Evolutionary conservation across 2,797 vertebrate species (phyloP).

Genomic region (Mycteria americana): DNA sequence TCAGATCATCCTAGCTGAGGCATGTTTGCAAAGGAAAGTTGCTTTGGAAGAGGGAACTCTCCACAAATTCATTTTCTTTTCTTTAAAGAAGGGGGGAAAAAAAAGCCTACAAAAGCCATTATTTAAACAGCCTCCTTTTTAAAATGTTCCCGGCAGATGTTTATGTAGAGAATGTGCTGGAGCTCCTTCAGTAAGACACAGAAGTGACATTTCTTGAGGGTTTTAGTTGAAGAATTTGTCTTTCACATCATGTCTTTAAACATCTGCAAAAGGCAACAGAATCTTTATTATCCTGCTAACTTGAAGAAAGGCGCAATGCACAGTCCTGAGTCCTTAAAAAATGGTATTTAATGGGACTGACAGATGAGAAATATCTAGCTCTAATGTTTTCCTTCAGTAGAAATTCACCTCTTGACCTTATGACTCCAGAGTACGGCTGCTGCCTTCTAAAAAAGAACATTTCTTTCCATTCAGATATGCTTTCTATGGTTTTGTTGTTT

Average conservation of each 20-base stretch:
- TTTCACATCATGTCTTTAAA: constrained; percentile 76
- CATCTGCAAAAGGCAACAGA: constrained; percentile 74
- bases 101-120: constrained; percentile 60
- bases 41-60: constrained; percentile 43
- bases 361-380: constrained; percentile 56
- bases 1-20: constrained; percentile 1
- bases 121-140: constrained; percentile 68
- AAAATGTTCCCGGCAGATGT: constrained; percentile 72
- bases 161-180: constrained; percentile 63
- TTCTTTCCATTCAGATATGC: constrained; percentile 67
- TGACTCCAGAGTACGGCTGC: constrained; percentile 45
- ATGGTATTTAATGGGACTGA: constrained; percentile 64
- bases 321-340: constrained; percentile 58
- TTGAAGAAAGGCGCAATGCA: constrained; percentile 53
- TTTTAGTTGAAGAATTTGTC: constrained; percentile 75
- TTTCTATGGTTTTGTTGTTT: constrained; percentile 36
- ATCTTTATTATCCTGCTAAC: constrained; percentile 73
- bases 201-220: constrained; percentile 79
- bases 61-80: constrained; percentile 57
- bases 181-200: constrained; percentile 71
- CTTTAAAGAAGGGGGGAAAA: constrained; percentile 1
- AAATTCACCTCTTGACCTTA: constrained; percentile 68
- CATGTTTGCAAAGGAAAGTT: constrained; percentile 17
- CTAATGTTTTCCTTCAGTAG: constrained; percentile 66
- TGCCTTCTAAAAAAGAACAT: constrained; percentile 60